Evolutionary conservation across 2,797 vertebrate species (phyloP).

Genomic region (Odontamblyopus rebecca): DNA sequence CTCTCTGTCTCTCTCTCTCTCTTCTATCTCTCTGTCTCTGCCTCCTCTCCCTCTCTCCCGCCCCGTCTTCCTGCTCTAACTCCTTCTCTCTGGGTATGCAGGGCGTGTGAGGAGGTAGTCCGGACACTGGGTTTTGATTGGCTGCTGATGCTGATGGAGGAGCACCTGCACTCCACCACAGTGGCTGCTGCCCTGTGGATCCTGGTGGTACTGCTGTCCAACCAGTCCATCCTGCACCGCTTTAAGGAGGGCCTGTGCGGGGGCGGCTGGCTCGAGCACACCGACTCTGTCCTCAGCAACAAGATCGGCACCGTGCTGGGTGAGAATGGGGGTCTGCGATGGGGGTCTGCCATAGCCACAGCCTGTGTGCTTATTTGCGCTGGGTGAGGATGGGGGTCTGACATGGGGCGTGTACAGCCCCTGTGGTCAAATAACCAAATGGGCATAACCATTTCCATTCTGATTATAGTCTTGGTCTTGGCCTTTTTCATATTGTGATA

Average conservation of each 20-base stretch:
- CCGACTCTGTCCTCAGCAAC: slow-evolving; percentile 95
- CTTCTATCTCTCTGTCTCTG: too few species aligned
- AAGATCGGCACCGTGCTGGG: slow-evolving; percentile 98
- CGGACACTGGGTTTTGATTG: slow-evolving; percentile 94
- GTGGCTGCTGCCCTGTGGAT: slow-evolving; percentile 94
- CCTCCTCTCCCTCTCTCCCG: not conserved
- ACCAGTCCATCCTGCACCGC: slow-evolving; percentile 88
- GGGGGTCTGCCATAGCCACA: too few species aligned
- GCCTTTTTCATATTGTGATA: too few species aligned
- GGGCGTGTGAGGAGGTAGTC: slow-evolving; percentile 94
- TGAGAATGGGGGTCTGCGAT: slow-evolving; percentile 59
- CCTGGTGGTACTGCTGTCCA: slow-evolving; percentile 91
- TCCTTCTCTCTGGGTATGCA: slow-evolving; percentile 41
- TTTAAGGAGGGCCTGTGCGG: slow-evolving; percentile 96
- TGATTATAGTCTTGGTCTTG: too few species aligned
- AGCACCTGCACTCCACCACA: slow-evolving; percentile 92
- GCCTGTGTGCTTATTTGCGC: too few species aligned
- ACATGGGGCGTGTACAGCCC: too few species aligned
- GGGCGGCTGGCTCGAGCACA: slow-evolving; percentile 98
- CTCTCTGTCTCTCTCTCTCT: too few species aligned
- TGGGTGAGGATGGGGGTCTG: too few species aligned
- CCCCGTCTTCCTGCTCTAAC: not conserved
- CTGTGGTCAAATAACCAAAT: too few species aligned
- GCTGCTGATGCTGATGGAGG: slow-evolving; percentile 98
- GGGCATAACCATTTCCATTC: too few species aligned